Conservation (phyloP, 2,113 vertebrate genomes). For the Macroglossus sobrinus region DNA sequence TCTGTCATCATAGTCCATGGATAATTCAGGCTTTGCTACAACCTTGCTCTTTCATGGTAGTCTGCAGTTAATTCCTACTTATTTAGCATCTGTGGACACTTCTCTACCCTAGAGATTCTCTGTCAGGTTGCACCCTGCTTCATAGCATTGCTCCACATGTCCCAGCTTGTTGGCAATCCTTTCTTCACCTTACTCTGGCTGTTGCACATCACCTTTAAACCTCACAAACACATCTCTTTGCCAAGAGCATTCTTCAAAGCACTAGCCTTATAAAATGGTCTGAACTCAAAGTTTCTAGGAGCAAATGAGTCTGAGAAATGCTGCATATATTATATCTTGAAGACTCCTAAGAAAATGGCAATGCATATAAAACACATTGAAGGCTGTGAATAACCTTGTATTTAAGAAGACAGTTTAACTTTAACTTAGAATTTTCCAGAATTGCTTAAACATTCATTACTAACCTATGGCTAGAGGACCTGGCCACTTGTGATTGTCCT, state of each 20-base stretch:
- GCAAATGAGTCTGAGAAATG: neutral
- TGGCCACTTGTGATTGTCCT: neutral
- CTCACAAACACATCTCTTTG: neutral
- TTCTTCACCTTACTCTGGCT: neutral
- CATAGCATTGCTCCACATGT: neutral
- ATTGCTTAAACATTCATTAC: neutral
- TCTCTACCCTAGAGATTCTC: neutral
- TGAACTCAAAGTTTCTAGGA: neutral
- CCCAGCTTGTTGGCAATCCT: neutral
- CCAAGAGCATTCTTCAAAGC: neutral
- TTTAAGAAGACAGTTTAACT: neutral
- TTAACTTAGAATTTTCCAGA: neutral
- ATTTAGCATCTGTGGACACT: neutral
- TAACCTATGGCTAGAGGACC: neutral
- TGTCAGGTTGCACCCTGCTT: accelerated
- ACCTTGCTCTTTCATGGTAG: neutral
- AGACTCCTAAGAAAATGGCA: neutral
- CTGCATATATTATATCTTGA: neutral
- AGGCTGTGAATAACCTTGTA: neutral
- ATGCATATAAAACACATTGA: neutral
- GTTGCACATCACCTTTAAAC: neutral
- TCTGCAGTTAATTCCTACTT: neutral
- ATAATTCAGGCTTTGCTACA: neutral
- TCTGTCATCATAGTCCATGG: neutral
- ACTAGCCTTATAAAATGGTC: neutral